These are phyloP conservation scores for Hemicentrotus pulcherrimus DNA, from an alignment of 35 echinoderm and acorn worm genomes.

Conservation along the genomic window DNA sequence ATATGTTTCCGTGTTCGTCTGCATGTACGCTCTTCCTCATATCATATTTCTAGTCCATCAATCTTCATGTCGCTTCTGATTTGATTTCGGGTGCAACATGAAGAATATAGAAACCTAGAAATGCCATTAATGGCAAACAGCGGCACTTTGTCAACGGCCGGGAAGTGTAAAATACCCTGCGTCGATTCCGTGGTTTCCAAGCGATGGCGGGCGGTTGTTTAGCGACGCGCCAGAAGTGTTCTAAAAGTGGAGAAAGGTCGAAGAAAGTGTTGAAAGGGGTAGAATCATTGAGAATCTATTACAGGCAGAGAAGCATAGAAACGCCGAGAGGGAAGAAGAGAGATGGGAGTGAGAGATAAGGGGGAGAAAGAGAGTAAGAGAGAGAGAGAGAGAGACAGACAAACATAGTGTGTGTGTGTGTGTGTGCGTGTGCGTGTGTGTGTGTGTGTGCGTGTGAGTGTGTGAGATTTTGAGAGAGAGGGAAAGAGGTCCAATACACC, in stretches of 20 bases:
- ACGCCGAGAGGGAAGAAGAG: too few relatives aligned
- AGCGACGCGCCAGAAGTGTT: background rate
- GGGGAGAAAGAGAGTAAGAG: background rate
- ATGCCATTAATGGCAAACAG: background rate
- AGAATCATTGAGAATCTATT: background rate
- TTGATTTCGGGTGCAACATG: background rate
- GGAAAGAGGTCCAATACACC: too few relatives aligned
- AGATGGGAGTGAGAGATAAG: background rate
- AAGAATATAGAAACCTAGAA: background rate
- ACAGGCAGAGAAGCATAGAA: too few relatives aligned
- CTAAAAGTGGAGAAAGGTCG: background rate
- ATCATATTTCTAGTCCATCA: background rate
- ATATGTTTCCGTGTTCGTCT: background rate
- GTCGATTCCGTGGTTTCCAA: background rate
- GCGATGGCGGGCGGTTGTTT: background rate
- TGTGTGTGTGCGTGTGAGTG: too few relatives aligned
- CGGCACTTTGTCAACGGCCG: background rate
- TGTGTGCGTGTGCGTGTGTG: too few relatives aligned
- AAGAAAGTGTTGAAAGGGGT: background rate
- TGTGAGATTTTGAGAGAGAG: too few relatives aligned
- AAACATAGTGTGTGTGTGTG: too few relatives aligned
- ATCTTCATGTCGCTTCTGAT: slow-evolving; percentile 3
- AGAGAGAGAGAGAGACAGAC: background rate
- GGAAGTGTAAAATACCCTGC: background rate
- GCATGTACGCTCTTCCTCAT: background rate